These are phyloP conservation scores for Microchrysa polita DNA, from an alignment of 2,888 invertebrate species.

Conservation along the genomic window DNA sequence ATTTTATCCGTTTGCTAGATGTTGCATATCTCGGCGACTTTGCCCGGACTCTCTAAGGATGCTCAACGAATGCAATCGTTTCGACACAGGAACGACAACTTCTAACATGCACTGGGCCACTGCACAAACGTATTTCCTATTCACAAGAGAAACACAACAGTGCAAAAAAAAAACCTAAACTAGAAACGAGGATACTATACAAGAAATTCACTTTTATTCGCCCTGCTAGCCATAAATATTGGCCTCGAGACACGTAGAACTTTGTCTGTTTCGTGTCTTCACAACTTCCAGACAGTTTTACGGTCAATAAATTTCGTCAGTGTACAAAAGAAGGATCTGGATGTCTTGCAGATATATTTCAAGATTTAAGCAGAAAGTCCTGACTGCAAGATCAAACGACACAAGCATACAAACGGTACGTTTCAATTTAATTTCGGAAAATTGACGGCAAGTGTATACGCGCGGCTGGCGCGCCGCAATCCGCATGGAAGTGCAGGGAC, in stretches of 20 bases:
- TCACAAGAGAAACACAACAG: background rate
- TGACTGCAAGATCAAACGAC: slow-evolving; percentile 18
- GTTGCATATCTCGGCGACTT: slow-evolving; percentile 19
- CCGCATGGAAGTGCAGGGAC: too few species aligned
- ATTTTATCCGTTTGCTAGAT: background rate
- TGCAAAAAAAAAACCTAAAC: too few species aligned
- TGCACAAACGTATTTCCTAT: slow-evolving; percentile 34
- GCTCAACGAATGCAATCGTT: background rate
- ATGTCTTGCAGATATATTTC: background rate
- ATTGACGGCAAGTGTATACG: background rate
- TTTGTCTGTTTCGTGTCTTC: slow-evolving; percentile 31
- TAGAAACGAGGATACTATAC: too few species aligned
- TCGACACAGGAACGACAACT: background rate
- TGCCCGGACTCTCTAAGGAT: background rate
- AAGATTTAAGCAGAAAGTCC: background rate
- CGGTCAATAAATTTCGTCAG: slow-evolving; percentile 43
- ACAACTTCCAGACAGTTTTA: slow-evolving; percentile 40
- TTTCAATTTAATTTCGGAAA: slow-evolving; percentile 36
- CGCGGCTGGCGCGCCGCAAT: too few species aligned
- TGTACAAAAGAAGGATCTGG: slow-evolving; percentile 2
- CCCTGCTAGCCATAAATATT: slow-evolving; percentile 36
- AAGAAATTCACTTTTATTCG: slow-evolving; percentile 34
- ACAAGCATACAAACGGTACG: background rate
- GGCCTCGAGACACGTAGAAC: slow-evolving; percentile 27
- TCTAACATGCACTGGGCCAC: too few species aligned